Evolutionary conservation across 2,797 vertebrate genomes (phyloP), one percentile per base, ranked within the genome.

Genomic region (Gadopsis bispinosus): DNA sequence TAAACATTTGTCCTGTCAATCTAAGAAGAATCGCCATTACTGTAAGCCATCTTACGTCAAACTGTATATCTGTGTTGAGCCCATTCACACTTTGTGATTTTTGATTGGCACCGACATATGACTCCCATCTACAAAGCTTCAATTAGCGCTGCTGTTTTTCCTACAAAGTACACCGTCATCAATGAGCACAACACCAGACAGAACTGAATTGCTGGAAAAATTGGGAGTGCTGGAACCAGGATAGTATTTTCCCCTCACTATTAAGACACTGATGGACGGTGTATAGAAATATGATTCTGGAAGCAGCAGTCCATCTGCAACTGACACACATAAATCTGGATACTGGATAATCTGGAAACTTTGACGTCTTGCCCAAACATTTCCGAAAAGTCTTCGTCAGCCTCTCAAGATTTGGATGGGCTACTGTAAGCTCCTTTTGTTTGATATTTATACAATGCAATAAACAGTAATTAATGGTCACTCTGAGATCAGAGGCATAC

Each of bases 381-480:
- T 26, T 3, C 7, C 14, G 73, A 35, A 64, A 51, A 59, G 56
- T 17, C 54, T 39, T 7, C 12, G 55, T 82, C 58, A 62, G 22
- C 62, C 19, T 67, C 45, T 35, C 4, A 17, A 45, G 5, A 65
- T 61, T 20, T 66, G 22, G 14, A 55, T 22, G 8, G 37, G 14
- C 72, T 14, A 31, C 8, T 31, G 26, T 16, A 56, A 55, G 66
- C 26, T 33, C 58, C 2, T n/a, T 55, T 22, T 54, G 50, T 76
- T 43, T 64, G 5, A 65, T 53, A 71, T 64, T 51, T 8, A 75
- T 70, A 79, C 50, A 74, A 76, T 83, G 13, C 2, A 65, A 73
- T 79, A 56, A 78, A 53, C 17, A 54, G n/a, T 68, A 74, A 87
- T 83, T 77, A 79, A 79, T 75, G 53, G 50, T 86, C 26, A 69